Evolutionary conservation across 2,797 vertebrate genomes (phyloP).

Genomic region (Cuniculus paca): DNA sequence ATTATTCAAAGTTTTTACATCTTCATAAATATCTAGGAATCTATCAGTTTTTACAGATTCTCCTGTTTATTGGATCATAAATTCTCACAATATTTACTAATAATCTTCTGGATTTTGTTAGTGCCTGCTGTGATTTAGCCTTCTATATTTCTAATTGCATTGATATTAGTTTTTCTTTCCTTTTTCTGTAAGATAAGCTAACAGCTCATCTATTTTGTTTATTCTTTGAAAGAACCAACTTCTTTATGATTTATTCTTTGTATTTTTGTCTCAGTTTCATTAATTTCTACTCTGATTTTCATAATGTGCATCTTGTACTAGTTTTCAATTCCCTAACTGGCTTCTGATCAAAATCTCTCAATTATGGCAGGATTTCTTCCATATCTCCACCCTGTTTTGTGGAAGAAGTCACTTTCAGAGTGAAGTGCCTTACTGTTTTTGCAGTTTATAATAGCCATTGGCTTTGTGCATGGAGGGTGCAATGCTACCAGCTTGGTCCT

Average conservation of each 20-base stretch:
- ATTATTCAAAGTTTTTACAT: neutral
- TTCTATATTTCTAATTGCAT: neutral
- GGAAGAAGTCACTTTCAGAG: neutral
- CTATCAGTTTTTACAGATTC: neutral
- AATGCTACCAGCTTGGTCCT: neutral
- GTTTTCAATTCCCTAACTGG: neutral
- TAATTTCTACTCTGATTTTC: neutral
- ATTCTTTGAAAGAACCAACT: neutral
- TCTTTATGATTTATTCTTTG: neutral
- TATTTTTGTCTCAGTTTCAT: neutral
- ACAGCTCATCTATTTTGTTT: neutral
- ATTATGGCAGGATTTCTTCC: neutral
- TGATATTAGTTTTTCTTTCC: neutral
- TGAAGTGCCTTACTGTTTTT: neutral
- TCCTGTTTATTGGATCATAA: neutral
- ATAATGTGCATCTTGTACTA: neutral
- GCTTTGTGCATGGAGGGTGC: fast-evolving
- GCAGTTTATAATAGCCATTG: neutral
- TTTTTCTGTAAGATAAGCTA: neutral
- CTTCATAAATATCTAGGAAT: neutral
- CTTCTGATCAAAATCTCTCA: neutral
- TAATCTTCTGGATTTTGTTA: neutral
- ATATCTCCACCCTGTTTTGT: neutral
- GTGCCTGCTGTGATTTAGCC: neutral
- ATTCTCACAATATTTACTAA: neutral